Percentiles rank a stretch among this genome's conserved stretches.
phyloP scores from a whole-genome alignment of 2,113 vertebrate species.

The Rhizomys pruinosus region DNA sequence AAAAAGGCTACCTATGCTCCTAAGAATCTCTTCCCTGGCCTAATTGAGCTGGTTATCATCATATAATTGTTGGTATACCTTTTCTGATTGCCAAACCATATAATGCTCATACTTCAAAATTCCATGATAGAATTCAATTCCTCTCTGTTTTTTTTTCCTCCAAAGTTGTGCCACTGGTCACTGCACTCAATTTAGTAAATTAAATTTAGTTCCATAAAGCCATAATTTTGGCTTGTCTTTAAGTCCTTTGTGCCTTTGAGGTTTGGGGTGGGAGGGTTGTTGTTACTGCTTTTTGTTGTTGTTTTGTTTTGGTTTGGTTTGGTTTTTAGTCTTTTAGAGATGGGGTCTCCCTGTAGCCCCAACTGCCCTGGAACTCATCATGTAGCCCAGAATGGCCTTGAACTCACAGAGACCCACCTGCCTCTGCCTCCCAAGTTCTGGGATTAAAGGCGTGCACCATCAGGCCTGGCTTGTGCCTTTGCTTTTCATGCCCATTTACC shows the following conservation, averaged over 20 bases:
- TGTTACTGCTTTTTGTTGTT: too few species aligned
- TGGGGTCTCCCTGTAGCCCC: too few species aligned
- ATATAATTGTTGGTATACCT: background rate
- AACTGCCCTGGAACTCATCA: too few species aligned
- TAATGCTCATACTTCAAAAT: slow-evolving; percentile 28
- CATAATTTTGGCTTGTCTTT: slow-evolving; percentile 52
- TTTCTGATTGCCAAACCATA: background rate
- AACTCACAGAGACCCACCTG: too few species aligned
- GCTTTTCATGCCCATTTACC: slow-evolving; percentile 35
- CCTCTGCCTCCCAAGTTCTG: too few species aligned
- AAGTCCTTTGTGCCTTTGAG: too few species aligned
- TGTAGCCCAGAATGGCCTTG: too few species aligned
- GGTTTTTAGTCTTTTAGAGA: too few species aligned
- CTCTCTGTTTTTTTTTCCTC: background rate
- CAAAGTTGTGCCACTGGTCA: slow-evolving; percentile 7
- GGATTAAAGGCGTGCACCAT: too few species aligned
- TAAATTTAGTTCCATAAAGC: slow-evolving; percentile 51
- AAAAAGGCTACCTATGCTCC: background rate
- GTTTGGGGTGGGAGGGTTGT: too few species aligned
- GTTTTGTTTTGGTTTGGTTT: too few species aligned
- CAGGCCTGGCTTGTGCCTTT: too few species aligned
- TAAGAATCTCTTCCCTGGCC: slow-evolving; percentile 22
- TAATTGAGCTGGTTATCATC: slow-evolving; percentile 15
- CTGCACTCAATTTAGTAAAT: slow-evolving; percentile 12
- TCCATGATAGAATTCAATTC: slow-evolving; percentile 18